Conservation (phyloP, 2,797 vertebrate species). For the Cuniculus paca region DNA sequence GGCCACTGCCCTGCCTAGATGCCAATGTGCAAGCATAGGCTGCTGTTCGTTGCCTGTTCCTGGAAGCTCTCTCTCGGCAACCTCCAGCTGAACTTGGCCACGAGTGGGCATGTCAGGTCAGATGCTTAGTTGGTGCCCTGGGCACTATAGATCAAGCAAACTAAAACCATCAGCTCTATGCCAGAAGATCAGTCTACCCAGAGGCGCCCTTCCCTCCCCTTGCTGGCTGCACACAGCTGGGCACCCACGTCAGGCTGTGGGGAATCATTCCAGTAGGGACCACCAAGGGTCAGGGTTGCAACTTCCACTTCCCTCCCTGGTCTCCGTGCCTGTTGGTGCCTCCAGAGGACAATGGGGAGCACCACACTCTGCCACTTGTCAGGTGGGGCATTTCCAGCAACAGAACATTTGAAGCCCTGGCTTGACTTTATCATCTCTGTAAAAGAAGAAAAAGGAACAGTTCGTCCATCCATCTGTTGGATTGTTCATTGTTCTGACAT, state of each 20-base stretch:
- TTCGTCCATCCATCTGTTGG: not conserved
- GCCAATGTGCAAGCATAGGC: not conserved
- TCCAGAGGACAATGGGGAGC: not conserved
- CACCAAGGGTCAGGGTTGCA: conserved; percentile 21
- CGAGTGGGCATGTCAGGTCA: not conserved
- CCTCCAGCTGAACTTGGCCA: not conserved
- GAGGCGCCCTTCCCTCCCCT: not conserved
- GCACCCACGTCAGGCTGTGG: too few relatives aligned
- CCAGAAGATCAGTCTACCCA: not conserved
- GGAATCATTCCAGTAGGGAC: not conserved
- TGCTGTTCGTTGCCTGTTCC: not conserved
- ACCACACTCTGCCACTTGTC: fast-evolving
- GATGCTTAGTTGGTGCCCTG: fast-evolving
- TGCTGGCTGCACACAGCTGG: fast-evolving
- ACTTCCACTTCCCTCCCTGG: not conserved
- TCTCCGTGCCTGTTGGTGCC: not conserved
- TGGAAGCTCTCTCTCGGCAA: not conserved
- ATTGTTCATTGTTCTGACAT: not conserved
- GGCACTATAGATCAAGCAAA: not conserved
- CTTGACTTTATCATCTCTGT: not conserved
- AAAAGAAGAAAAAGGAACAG: not conserved
- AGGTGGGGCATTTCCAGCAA: not conserved
- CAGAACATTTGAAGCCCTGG: not conserved
- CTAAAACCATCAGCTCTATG: not conserved
- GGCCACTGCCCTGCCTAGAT: fast-evolving